Evolutionary conservation across 2,888 invertebrate species (phyloP), one percentile per base, ranked within the genome.

Genomic region (Resseliella maxima): DNA sequence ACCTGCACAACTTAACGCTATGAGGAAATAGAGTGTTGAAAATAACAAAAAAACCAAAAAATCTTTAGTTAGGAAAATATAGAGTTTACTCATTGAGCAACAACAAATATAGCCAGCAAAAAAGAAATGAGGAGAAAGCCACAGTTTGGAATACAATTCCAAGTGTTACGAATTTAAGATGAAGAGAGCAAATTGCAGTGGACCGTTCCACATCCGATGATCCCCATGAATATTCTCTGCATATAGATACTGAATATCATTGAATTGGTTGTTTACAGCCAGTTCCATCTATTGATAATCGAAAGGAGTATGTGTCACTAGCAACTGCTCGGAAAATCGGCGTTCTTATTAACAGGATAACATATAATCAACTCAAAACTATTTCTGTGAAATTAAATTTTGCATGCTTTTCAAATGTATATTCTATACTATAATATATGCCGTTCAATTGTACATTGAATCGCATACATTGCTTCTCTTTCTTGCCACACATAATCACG

Each of bases 291-390:
- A 59, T 59, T 59, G 59, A 59, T 59, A 59, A 59, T 59, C 59
- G 59, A 59, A 59, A 59, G 59, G 59, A 59, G 24, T 59, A n/a
- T n/a, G 59, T 24, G 59, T 59, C 59, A 59, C 24, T 59, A 24
- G 59, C 59, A 59, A 59, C 59, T 59, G 59, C 59, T 59, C 59
- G 59, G 59, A 59, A 59, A 59, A 59, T 59, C 59, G 59, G 59
- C n/a, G 15, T 50, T 59, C 2, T 24, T 59, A 59, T 59, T 50
- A 59, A 59, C 24, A 59, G 59, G 59, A 59, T 24, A 59, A 15
- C 59, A 59, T 59, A 24, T 10, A 59, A n/a, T 2, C 59, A 24
- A 24, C 59, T 59, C n/a, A 24, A 59, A 59, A 59, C 24, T 59
- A 59, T 24, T n/a, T n/a, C n/a, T n/a, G n/a, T n/a, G n/a, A n/a